Percentiles rank a stretch among this genome's conserved stretches.
phyloP scores from a whole-genome alignment of 2,888 invertebrate species.

The Lycocerus yunnanus region DNA sequence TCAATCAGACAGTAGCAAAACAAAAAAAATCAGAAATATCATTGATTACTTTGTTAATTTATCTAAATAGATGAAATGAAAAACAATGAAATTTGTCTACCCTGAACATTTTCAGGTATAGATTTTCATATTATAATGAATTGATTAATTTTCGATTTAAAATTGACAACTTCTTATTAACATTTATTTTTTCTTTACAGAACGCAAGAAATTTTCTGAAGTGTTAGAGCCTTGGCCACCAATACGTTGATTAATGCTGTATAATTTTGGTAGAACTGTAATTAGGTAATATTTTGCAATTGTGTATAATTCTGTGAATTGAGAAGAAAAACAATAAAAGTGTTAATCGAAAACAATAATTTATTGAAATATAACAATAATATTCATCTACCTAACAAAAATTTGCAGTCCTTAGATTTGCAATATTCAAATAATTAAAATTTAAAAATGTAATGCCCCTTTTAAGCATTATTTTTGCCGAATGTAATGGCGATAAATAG shows the following conservation, averaged over 20 bases:
- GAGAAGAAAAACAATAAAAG: neutral
- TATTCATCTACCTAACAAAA: neutral
- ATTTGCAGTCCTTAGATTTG: neutral
- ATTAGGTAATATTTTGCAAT: neutral
- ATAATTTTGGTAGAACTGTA: neutral
- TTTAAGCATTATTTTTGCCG: neutral
- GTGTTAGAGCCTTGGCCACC: constrained; percentile 69
- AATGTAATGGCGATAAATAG: neutral
- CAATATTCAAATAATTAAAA: neutral
- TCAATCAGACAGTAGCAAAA: too few species aligned
- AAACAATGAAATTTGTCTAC: too few species aligned
- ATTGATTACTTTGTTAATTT: too few species aligned
- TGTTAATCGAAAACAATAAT: neutral
- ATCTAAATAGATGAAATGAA: too few species aligned
- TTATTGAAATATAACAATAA: neutral
- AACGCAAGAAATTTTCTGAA: constrained; percentile 65
- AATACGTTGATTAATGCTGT: constrained; percentile 59
- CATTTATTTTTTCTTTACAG: constrained; percentile 55
- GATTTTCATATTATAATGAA: too few species aligned
- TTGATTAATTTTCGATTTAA: too few species aligned
- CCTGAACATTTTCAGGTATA: too few species aligned
- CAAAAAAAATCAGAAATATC: too few species aligned
- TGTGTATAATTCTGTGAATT: neutral
- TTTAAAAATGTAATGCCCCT: neutral
- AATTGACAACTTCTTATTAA: neutral